Evolutionary conservation across 2,797 vertebrate species (phyloP).

Genomic region (Phalloptychus januarius): DNA sequence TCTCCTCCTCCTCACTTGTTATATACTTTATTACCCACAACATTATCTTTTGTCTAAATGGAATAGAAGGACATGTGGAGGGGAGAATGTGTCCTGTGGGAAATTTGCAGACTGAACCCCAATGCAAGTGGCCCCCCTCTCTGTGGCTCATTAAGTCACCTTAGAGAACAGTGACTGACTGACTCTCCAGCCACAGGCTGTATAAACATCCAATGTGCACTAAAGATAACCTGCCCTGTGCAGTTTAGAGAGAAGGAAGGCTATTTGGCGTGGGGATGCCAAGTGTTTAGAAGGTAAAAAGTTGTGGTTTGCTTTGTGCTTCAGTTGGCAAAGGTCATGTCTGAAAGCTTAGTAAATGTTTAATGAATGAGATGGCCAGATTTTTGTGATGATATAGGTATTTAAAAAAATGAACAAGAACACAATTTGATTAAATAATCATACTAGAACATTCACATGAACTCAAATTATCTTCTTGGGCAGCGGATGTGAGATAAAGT

Average conservation of each 20-base stretch:
- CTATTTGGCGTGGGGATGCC: slow-evolving; percentile 34
- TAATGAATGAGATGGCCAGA: slow-evolving; percentile 58
- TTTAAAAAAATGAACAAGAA: slow-evolving; percentile 29
- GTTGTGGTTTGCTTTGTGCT: slow-evolving; percentile 16
- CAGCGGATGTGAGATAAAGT: slow-evolving; percentile 1
- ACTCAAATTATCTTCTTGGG: slow-evolving; percentile 18
- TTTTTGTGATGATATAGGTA: slow-evolving; percentile 36
- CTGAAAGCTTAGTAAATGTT: slow-evolving; percentile 71
- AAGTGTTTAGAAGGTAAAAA: slow-evolving; percentile 61
- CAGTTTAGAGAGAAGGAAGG: slow-evolving; percentile 43
- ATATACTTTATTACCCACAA: slow-evolving; percentile 44
- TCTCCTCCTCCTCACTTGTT: slow-evolving; percentile 25
- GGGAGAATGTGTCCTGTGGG: slow-evolving; percentile 70
- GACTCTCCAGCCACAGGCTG: slow-evolving; percentile 64
- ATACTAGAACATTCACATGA: slow-evolving; percentile 7
- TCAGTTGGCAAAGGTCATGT: slow-evolving; percentile 59
- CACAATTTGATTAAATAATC: slow-evolving; percentile 22
- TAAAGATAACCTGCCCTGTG: slow-evolving; percentile 78
- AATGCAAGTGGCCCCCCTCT: slow-evolving; percentile 53
- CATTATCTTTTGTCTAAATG: slow-evolving; percentile 56
- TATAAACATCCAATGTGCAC: slow-evolving; percentile 80
- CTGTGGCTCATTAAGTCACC: slow-evolving; percentile 74
- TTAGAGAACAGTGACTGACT: slow-evolving; percentile 80
- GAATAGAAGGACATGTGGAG: slow-evolving; percentile 70
- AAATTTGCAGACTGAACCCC: slow-evolving; percentile 55